Evolutionary conservation across 2,888 invertebrate species (phyloP).

Genomic region (Lamellibrachia satsuma): DNA sequence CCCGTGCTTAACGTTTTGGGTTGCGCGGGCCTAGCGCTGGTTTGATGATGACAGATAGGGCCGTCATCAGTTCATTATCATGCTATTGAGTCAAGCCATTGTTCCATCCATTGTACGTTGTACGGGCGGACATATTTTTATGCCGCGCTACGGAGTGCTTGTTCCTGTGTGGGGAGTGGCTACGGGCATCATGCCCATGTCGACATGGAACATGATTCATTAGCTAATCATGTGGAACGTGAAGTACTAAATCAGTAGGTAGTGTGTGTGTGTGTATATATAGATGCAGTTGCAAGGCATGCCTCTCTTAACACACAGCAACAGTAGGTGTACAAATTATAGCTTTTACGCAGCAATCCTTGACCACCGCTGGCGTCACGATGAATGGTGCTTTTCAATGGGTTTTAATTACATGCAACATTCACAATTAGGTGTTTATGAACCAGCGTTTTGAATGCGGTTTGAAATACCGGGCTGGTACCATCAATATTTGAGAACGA

Average conservation of each 20-base stretch:
- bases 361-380: not conserved
- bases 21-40: slow-evolving; percentile 1
- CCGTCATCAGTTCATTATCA: not conserved
- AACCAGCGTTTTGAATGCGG: not conserved
- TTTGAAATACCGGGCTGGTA: not conserved
- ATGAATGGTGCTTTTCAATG: not conserved
- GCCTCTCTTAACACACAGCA: not conserved
- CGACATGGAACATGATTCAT: not conserved
- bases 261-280: not conserved
- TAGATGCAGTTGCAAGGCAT: not conserved
- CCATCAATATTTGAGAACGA: not conserved
- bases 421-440: not conserved
- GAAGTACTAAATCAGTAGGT: not conserved
- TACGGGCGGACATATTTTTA: not conserved
- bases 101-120: slow-evolving; percentile 10
- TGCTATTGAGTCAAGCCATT: slow-evolving; percentile 5
- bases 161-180: not conserved
- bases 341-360: not conserved
- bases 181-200: not conserved
- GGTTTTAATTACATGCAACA: not conserved
- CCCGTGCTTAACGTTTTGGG: not conserved
- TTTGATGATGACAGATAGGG: not conserved
- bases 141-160: not conserved
- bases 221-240: not conserved
- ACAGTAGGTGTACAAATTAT: not conserved